phyloP scores from a whole-genome alignment of 2,797 vertebrate genomes.

The Neosilurus hyrtlii region DNA sequence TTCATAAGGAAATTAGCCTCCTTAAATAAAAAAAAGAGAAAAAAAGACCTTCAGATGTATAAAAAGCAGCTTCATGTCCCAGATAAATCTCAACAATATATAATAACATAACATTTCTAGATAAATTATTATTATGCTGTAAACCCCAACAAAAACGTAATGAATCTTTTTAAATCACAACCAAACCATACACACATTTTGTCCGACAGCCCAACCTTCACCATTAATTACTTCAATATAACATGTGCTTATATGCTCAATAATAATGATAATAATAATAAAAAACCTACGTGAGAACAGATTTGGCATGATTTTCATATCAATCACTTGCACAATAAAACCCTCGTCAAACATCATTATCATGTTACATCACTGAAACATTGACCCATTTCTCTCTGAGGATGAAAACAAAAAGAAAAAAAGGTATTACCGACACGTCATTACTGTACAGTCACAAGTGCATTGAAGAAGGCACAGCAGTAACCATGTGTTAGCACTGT shows the following conservation, averaged over 20 bases:
- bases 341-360: too few species aligned
- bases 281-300: slow-evolving; percentile 15
- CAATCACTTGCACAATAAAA: slow-evolving; percentile 45
- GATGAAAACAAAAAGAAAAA: slow-evolving; percentile 18
- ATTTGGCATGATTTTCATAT: slow-evolving; percentile 49
- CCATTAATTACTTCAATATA: slow-evolving; percentile 1
- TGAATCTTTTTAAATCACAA: background rate
- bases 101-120: background rate
- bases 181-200: slow-evolving; percentile 7
- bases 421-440: slow-evolving; percentile 32
- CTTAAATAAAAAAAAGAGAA: background rate
- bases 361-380: slow-evolving; percentile 22
- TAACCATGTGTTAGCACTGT: slow-evolving; percentile 48
- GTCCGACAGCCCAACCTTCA: slow-evolving; percentile 13
- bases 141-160: slow-evolving; percentile 6
- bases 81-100: slow-evolving; percentile 14
- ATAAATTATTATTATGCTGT: background rate
- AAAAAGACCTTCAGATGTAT: background rate
- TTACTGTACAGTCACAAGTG: slow-evolving; percentile 52
- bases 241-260: slow-evolving; percentile 11
- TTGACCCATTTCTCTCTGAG: slow-evolving; percentile 14
- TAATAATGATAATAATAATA: background rate
- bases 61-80: slow-evolving; percentile 20
- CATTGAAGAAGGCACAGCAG: slow-evolving; percentile 56
- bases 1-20: background rate